Base-by-base conservation (phyloP, 2,797 vertebrate genomes). In the Halcyon smyrnensis region DNA sequence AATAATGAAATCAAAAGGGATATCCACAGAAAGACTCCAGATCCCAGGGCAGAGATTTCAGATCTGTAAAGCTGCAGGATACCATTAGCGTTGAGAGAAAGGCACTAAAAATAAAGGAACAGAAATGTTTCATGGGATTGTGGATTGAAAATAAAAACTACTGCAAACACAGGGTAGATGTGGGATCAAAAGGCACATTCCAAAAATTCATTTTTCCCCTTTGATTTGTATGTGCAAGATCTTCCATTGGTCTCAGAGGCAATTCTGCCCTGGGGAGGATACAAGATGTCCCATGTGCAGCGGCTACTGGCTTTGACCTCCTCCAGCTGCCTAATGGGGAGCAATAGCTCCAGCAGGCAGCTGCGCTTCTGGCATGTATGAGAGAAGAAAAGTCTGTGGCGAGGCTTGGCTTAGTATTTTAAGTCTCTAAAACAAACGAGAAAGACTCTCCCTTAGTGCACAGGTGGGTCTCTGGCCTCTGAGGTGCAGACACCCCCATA, bases 1-100 rank as follows among this genome's bases (percentile, higher is more conserved):
- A 98, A 97, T 97, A 98, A 98, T 97, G 98, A 98, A 97, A 98
- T 90, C 95, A 98, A 97, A 98, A 98, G 96, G 92, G 96, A 97
- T 95, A 97, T 98, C 95, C 96, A 98, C 95, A 98, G 98, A 98
- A 97, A 98, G 97, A 98, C 97, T 96, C 95, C 96, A 97, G 95
- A 96, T 93, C 84, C 91, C 89, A 86, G 63, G 95, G 90, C 86
- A 96, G 91, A 93, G 75, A 89, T 71, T 95, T 97, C 83, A 97
- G 95, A 92, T 97, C 95, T 97, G 94, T 92, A 91, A 96, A 95
- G 92, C 81, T 96, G 86, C 88, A 91, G 94, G 94, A 96, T 86
- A 90, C 71, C 36, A 17, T 87, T 79, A 95, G 82, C 56, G 73
- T 83, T 80, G 81, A 93, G 89, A 92, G 68, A 92, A 88, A 85